Percentiles rank a stretch among this genome's conserved stretches.
Evolutionary conservation across 2,113 vertebrate species (phyloP).

Genomic region (Ochotona curzoniae): DNA sequence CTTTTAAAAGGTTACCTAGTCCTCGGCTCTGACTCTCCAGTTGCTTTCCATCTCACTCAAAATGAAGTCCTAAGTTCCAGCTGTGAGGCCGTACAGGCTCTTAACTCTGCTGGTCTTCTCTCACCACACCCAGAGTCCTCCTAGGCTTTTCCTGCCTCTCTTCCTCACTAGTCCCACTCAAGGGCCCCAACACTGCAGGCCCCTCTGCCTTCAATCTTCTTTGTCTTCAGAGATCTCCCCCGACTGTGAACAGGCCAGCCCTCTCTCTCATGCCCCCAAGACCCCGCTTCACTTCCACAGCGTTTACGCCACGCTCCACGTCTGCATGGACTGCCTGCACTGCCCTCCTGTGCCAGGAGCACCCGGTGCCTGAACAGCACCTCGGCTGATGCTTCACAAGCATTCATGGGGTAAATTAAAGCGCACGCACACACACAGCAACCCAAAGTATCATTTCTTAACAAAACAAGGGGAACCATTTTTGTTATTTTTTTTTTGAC

Average conservation of each 20-base stretch:
- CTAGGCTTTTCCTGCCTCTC: background rate
- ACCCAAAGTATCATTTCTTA: background rate
- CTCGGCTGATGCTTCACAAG: background rate
- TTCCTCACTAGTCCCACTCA: background rate
- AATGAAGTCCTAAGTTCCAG: background rate
- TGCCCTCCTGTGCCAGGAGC: background rate
- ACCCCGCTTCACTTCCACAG: too few relatives aligned
- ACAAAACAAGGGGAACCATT: background rate
- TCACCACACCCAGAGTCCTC: background rate
- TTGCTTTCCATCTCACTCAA: background rate
- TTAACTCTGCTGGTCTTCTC: background rate
- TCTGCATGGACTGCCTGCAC: too few relatives aligned
- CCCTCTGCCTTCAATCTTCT: too few relatives aligned
- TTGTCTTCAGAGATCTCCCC: background rate
- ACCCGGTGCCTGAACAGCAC: background rate
- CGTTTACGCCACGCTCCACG: background rate
- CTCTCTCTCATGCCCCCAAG: too few relatives aligned
- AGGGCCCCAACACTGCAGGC: background rate
- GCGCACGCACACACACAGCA: background rate
- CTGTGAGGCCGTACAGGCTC: background rate
- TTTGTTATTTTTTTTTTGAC: background rate
- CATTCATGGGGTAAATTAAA: background rate
- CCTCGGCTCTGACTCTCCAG: background rate
- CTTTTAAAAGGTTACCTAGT: slow-evolving; percentile 13
- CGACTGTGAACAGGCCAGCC: background rate